Percentiles rank a stretch among this genome's conserved stretches.
Evolutionary conservation across 2,113 vertebrate species (phyloP).

Genomic region (Campylorhamphus procurvoides): DNA sequence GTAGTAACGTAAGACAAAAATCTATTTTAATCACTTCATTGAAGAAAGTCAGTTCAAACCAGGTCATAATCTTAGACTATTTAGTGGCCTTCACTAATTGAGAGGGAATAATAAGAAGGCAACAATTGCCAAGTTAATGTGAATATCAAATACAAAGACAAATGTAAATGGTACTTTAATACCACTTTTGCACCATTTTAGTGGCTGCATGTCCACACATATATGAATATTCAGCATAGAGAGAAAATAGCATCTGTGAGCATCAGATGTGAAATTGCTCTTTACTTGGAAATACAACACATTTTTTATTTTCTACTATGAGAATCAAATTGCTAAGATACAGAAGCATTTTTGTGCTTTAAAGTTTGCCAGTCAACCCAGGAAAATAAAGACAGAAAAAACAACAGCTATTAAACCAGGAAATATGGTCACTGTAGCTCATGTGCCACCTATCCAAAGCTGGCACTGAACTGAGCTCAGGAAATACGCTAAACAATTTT

Average conservation of each 20-base stretch:
- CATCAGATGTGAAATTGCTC: neutral
- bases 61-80: neutral
- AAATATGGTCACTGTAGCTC: neutral
- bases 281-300: neutral
- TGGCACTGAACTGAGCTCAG: neutral
- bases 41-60: neutral
- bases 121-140: neutral
- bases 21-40: neutral
- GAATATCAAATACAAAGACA: neutral
- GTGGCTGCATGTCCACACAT: neutral
- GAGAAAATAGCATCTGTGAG: neutral
- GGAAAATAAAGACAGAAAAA: neutral
- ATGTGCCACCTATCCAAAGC: slow-evolving; percentile 9
- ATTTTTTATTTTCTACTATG: neutral
- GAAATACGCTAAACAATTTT: slow-evolving; percentile 7
- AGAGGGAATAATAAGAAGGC: neutral
- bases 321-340: neutral
- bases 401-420: neutral
- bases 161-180: neutral
- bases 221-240: neutral
- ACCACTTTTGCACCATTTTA: neutral
- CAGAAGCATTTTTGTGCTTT: neutral
- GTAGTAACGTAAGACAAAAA: neutral
- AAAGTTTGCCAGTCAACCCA: neutral
- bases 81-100: neutral